A percentile compares a stretch with the other conserved stretches of the same genome.
Evolutionary conservation across 2,888 invertebrate species (phyloP).

Genomic region (Meloe dianella): DNA sequence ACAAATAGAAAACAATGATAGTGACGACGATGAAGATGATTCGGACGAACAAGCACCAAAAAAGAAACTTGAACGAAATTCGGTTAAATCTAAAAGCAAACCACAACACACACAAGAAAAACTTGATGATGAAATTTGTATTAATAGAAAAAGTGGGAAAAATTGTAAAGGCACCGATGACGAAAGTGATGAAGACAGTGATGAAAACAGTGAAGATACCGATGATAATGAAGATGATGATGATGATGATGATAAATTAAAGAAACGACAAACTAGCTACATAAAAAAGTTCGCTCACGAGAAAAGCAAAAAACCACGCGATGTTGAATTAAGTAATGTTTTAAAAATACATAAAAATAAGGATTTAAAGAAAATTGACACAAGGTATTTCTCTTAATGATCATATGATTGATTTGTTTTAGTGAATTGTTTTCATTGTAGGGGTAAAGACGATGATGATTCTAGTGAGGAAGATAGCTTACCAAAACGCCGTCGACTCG

Average conservation of each 20-base stretch:
- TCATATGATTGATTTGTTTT: neutral
- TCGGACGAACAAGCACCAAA: constrained; percentile 6
- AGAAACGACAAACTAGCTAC: constrained; percentile 26
- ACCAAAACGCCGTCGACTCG: constrained; percentile 35
- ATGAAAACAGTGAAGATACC: constrained; percentile 29
- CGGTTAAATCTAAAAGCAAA: neutral
- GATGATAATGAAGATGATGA: constrained; percentile 33
- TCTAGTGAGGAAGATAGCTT: constrained; percentile 43
- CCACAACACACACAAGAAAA: neutral
- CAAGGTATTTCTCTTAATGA: constrained; percentile 23
- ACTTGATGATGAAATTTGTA: constrained; percentile 20
- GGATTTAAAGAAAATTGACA: constrained; percentile 19
- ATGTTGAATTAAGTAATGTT: constrained; percentile 38
- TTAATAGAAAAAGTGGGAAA: constrained; percentile 6
- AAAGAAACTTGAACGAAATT: constrained; percentile 2
- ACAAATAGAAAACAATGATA: constrained; percentile 23
- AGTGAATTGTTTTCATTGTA: constrained; percentile 12
- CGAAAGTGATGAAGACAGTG: constrained; percentile 27
- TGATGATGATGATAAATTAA: constrained; percentile 27
- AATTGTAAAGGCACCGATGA: constrained; percentile 3
- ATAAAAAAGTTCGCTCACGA: constrained; percentile 51
- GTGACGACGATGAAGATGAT: constrained; percentile 19
- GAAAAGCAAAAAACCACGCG: constrained; percentile 40
- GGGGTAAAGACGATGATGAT: constrained; percentile 38
- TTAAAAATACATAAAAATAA: constrained; percentile 42